Percentiles rank a stretch among this genome's conserved stretches.
Conservation (phyloP, 2,888 invertebrate species). For the Stenoptilia bipunctidactyla region DNA sequence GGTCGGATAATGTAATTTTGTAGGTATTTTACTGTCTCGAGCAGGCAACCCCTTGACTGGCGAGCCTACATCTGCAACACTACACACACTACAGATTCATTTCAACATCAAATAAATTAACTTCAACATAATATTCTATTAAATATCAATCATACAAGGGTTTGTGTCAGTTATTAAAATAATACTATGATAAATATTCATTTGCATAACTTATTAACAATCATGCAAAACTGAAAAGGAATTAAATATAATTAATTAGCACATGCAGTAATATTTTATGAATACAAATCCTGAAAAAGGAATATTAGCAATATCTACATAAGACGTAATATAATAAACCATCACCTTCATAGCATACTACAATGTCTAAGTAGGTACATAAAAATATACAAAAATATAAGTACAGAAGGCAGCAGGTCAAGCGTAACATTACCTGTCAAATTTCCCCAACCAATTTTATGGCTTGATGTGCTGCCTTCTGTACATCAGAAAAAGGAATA, state of each 20-base stretch:
- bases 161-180: constrained; percentile 6
- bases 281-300: constrained; percentile 35
- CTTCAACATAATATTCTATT: too few relatives aligned
- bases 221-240: constrained; percentile 45
- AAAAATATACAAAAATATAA: too few relatives aligned
- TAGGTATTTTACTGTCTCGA: constrained; percentile 24
- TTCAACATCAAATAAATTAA: constrained; percentile 1
- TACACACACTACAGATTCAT: constrained; percentile 41
- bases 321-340: too few relatives aligned
- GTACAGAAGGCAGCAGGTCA: too few relatives aligned
- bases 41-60: constrained; percentile 47
- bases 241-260: constrained; percentile 17
- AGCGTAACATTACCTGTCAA: too few relatives aligned
- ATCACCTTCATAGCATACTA: too few relatives aligned
- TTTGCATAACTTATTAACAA: neutral
- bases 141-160: too few relatives aligned
- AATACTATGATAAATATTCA: constrained; percentile 5
- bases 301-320: constrained; percentile 18
- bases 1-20: constrained; percentile 24
- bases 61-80: constrained; percentile 62
- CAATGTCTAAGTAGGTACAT: too few relatives aligned
- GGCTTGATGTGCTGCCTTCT: too few relatives aligned
- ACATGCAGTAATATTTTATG: constrained; percentile 12
- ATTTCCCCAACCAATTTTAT: too few relatives aligned
- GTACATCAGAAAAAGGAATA: too few relatives aligned